These are phyloP conservation scores for Pelusios castaneus DNA, from an alignment of 2,113 vertebrate genomes.

Conservation along the genomic window DNA sequence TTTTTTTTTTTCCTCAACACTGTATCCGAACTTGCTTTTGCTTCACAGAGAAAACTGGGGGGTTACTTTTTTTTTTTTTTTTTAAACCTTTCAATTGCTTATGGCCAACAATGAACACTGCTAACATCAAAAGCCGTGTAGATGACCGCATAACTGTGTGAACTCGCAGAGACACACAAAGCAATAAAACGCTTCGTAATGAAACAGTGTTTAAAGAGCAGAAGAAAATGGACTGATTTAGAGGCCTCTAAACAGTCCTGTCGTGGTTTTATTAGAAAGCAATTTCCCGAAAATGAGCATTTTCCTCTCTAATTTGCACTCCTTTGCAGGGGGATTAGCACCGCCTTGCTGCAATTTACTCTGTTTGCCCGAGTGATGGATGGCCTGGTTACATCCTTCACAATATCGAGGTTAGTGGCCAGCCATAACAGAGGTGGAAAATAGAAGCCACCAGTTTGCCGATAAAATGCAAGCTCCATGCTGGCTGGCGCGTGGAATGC, in stretches of 20 bases:
- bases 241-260: conserved; percentile 8
- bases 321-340: neutral
- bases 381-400: neutral
- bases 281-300: conserved; percentile 1
- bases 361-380: neutral
- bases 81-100: neutral
- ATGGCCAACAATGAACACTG: neutral
- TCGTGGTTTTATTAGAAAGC: conserved; percentile 27
- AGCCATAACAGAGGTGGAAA: neutral
- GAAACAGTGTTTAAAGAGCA: neutral
- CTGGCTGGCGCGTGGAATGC: neutral
- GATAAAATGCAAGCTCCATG: neutral
- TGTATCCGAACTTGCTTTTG: neutral
- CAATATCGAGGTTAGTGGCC: neutral
- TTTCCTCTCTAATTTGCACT: conserved; percentile 19
- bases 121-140: neutral
- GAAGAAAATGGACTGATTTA: conserved; percentile 11
- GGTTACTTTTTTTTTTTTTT: neutral
- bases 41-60: neutral
- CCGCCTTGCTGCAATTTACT: neutral
- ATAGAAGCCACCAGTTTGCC: neutral
- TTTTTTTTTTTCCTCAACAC: neutral
- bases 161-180: conserved; percentile 7
- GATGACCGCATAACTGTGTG: neutral
- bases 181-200: conserved; percentile 29